Conservation (phyloP, 2,113 vertebrate species). For the mouse (Mus musculus) region DNA sequence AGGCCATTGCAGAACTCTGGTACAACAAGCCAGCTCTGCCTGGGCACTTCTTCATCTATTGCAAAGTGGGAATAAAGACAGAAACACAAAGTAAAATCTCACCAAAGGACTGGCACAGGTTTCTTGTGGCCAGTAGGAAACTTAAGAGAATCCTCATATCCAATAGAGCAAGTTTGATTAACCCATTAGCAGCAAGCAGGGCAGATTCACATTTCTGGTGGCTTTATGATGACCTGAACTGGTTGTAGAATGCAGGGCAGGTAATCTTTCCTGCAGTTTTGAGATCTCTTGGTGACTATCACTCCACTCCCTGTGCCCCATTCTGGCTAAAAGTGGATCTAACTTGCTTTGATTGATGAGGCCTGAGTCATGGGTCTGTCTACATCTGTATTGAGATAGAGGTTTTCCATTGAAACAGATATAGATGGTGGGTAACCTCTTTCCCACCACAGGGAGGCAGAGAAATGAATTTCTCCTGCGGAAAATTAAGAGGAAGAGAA, state of each 20-base stretch:
- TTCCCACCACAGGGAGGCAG: background rate
- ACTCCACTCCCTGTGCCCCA: rapidly evolving
- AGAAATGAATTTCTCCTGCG: background rate
- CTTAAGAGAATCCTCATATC: background rate
- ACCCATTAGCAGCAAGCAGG: background rate
- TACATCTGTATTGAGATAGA: background rate
- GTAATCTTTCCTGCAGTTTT: background rate
- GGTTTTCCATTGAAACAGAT: background rate
- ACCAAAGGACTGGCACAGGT: rapidly evolving
- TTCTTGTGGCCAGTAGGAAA: background rate
- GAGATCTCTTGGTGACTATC: background rate
- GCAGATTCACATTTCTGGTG: no score
- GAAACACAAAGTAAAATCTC: background rate
- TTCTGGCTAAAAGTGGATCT: background rate
- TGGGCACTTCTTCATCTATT: background rate
- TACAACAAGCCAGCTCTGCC: rapidly evolving
- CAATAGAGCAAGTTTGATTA: background rate
- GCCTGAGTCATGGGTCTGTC: background rate
- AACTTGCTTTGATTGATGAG: background rate
- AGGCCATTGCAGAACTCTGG: background rate
- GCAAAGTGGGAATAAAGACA: no score
- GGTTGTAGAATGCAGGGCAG: rapidly evolving
- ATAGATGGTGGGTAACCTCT: background rate
- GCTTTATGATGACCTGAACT: background rate
- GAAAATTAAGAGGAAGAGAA: background rate